Evolutionary conservation across 2,888 invertebrate genomes (phyloP).

Genomic region (Epistrophe grossulariae): DNA sequence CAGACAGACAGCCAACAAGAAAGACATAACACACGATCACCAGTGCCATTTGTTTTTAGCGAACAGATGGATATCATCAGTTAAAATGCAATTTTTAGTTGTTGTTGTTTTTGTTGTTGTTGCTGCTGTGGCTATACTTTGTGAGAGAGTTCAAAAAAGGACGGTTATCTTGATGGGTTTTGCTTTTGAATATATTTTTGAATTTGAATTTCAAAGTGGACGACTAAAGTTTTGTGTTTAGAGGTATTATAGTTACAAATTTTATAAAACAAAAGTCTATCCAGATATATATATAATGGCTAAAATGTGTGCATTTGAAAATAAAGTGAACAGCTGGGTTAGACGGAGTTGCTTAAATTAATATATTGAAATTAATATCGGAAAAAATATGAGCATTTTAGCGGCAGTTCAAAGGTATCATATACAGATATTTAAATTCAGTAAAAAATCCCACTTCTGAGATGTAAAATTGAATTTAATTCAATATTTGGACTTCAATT

Average conservation of each 20-base stretch:
- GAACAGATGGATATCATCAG: constrained; percentile 69
- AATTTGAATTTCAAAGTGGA: constrained; percentile 71
- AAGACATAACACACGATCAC: constrained; percentile 15
- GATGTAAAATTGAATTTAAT: too few species aligned
- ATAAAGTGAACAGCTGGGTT: not conserved
- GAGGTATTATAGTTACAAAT: constrained; percentile 40
- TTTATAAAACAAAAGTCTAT: constrained; percentile 44
- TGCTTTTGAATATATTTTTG: constrained; percentile 49
- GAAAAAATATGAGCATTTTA: too few species aligned
- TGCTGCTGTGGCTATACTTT: not conserved
- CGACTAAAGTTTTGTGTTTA: constrained; percentile 39
- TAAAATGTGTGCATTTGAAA: constrained; percentile 39
- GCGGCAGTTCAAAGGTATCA: too few species aligned
- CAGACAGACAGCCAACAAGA: not conserved
- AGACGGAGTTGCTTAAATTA: not conserved
- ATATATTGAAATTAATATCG: too few species aligned
- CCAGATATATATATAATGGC: constrained; percentile 1
- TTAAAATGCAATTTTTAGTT: constrained; percentile 67
- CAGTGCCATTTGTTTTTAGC: constrained; percentile 72
- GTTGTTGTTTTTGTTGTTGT: constrained; percentile 20
- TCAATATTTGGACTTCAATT: too few species aligned
- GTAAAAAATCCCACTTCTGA: too few species aligned
- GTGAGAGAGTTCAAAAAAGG: constrained; percentile 14
- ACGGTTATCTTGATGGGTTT: constrained; percentile 72
- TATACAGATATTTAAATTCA: too few species aligned